These are phyloP conservation scores for Platyscapa corneri DNA, from an alignment of 1,140 invertebrate species.

Conservation along the genomic window DNA sequence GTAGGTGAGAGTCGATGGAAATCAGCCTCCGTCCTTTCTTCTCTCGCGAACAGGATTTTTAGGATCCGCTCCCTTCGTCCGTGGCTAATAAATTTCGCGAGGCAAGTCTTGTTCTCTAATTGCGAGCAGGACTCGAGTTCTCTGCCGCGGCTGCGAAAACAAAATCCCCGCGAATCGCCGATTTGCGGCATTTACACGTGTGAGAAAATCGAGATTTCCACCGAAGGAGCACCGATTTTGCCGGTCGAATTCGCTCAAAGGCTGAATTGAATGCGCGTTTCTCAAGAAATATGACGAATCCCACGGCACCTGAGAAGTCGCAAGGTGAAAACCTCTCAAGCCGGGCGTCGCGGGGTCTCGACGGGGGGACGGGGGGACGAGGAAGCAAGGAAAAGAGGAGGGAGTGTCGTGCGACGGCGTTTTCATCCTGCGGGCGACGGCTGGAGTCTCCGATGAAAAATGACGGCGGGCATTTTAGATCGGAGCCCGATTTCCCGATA, in stretches of 20 bases:
- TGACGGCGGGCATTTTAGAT: too few species aligned
- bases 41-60: background rate
- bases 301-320: slow-evolving; percentile 39
- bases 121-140: background rate
- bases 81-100: background rate
- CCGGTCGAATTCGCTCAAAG: too few species aligned
- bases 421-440: too few species aligned
- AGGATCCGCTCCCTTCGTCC: background rate
- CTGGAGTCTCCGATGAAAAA: too few species aligned
- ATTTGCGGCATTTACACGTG: background rate
- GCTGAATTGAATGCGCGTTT: background rate
- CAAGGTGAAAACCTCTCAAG: slow-evolving; percentile 32
- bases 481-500: too few species aligned
- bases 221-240: too few species aligned
- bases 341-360: background rate
- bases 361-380: background rate
- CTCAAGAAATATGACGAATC: slow-evolving; percentile 27
- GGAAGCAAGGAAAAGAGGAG: background rate
- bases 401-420: background rate
- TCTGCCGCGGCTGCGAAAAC: background rate
- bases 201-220: too few species aligned
- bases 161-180: background rate
- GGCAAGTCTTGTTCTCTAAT: background rate
- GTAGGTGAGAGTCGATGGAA: slow-evolving; percentile 8
- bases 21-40: background rate